Evolutionary conservation across 2,888 invertebrate genomes (phyloP).

Genomic region (Polyploca ridens): DNA sequence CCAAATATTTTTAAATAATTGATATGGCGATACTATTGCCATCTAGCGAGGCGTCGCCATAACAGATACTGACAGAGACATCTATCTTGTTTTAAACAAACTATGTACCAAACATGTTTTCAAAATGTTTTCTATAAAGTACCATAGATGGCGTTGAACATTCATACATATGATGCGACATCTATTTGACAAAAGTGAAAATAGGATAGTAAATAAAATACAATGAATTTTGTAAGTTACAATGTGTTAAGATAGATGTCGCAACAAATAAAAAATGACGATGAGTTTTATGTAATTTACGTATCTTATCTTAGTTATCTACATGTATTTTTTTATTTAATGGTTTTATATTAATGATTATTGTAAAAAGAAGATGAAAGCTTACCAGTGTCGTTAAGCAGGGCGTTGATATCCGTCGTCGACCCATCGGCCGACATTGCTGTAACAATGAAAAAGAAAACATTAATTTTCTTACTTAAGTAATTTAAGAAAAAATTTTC

Average conservation of each 20-base stretch:
- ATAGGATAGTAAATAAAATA: not conserved
- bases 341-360: conserved; percentile 5
- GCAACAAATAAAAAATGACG: conserved; percentile 14
- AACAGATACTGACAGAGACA: not conserved
- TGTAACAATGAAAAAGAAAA: conserved; percentile 71
- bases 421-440: conserved; percentile 87
- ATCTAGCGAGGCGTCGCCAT: not conserved
- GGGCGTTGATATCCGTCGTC: conserved; percentile 85
- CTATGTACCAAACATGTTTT: not conserved
- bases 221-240: not conserved
- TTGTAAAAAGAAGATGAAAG: conserved; percentile 11
- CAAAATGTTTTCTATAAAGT: not conserved
- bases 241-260: conserved; percentile 32
- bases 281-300: not conserved
- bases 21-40: not conserved
- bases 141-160: not conserved
- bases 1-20: not conserved
- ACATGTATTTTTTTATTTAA: not conserved
- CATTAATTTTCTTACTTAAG: no score
- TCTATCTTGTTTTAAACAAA: not conserved
- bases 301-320: not conserved
- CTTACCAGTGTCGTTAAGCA: conserved; percentile 87
- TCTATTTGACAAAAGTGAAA: conserved; percentile 21
- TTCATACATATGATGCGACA: conserved; percentile 24
- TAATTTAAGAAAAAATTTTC: no score